These are phyloP conservation scores for Dendronephthya gigantea DNA, from an alignment of 64 coral and sea anemone genomes.

Conservation along the genomic window DNA sequence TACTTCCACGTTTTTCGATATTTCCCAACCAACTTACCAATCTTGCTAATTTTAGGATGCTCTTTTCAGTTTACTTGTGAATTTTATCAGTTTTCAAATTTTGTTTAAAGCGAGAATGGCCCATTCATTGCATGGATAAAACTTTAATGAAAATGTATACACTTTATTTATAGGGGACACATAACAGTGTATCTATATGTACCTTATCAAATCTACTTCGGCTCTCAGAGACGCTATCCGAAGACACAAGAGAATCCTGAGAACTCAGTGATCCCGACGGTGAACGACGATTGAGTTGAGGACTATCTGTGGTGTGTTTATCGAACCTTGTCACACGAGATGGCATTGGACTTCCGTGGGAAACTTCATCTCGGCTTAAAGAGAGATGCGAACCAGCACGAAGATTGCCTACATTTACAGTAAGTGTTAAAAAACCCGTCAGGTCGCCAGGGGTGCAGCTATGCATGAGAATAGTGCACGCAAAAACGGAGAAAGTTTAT, in stretches of 20 bases:
- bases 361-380: not conserved
- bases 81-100: too few species aligned
- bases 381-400: not conserved
- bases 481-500: too few species aligned
- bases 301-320: not conserved
- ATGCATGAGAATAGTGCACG: too few species aligned
- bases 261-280: conserved; percentile 84
- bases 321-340: not conserved
- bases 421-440: not conserved
- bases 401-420: not conserved
- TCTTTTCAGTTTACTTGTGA: too few species aligned
- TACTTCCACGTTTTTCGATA: too few species aligned
- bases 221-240: not conserved
- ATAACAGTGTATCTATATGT: not conserved
- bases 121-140: too few species aligned
- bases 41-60: too few species aligned
- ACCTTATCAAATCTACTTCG: conserved; percentile 14
- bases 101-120: too few species aligned
- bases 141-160: too few species aligned
- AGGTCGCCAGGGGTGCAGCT: too few species aligned
- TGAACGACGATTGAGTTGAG: conserved; percentile 7
- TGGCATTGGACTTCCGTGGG: not conserved
- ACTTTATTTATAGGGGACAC: too few species aligned
- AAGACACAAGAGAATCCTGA: conserved; percentile 49
- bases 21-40: too few species aligned